These are phyloP conservation scores for Euborellia annulipes DNA, from an alignment of 1,140 invertebrate genomes.

Conservation along the genomic window DNA sequence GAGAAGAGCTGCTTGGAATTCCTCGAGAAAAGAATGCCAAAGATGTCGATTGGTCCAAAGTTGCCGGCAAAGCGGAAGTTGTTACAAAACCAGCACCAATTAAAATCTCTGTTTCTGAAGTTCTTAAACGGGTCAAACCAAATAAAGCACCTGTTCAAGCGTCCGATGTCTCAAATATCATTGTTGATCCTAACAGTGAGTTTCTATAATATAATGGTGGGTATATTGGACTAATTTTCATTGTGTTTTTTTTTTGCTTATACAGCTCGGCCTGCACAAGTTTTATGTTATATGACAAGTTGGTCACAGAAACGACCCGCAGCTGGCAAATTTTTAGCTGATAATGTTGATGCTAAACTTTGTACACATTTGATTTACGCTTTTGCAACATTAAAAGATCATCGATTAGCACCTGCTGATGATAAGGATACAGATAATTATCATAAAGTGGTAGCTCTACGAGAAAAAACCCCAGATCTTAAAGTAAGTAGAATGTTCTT, in stretches of 20 bases:
- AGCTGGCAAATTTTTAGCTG: slow-evolving; percentile 68
- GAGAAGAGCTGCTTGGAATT: slow-evolving; percentile 71
- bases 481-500: slow-evolving; percentile 38
- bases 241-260: slow-evolving; percentile 10
- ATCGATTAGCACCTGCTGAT: slow-evolving; percentile 56
- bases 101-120: slow-evolving; percentile 59
- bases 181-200: slow-evolving; percentile 31
- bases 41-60: slow-evolving; percentile 68
- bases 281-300: slow-evolving; percentile 87
- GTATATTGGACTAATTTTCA: not conserved
- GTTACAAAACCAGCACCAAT: slow-evolving; percentile 60
- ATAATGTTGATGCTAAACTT: slow-evolving; percentile 69
- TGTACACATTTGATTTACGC: slow-evolving; percentile 90
- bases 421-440: slow-evolving; percentile 75
- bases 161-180: not conserved
- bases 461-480: slow-evolving; percentile 77
- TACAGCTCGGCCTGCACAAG: slow-evolving; percentile 59
- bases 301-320: slow-evolving; percentile 84
- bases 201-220: not conserved
- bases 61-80: slow-evolving; percentile 41
- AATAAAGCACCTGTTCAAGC: not conserved
- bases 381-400: slow-evolving; percentile 75
- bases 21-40: slow-evolving; percentile 63
- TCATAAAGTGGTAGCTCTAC: slow-evolving; percentile 60
- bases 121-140: slow-evolving; percentile 39